phyloP scores from a whole-genome alignment of 2,888 invertebrate genomes.

The Coelinius sp. region DNA sequence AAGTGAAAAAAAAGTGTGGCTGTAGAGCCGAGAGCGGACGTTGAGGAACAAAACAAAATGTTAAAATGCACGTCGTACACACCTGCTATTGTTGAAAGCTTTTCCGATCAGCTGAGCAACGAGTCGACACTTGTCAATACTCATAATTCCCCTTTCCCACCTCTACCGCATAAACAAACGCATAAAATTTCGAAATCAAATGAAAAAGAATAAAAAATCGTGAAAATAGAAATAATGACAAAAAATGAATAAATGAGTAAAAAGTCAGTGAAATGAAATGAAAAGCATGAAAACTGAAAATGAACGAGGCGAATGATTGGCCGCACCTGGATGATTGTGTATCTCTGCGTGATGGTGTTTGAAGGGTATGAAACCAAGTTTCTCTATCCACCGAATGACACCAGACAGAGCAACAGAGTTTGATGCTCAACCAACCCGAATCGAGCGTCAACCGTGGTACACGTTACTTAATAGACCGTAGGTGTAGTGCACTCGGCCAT shows the following conservation, averaged over 20 bases:
- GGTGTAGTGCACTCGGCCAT: conserved; percentile 51
- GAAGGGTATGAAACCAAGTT: conserved; percentile 16
- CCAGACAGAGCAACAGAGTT: conserved; percentile 28
- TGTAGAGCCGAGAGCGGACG: neutral
- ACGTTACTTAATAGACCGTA: conserved; percentile 49
- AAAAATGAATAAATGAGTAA: neutral
- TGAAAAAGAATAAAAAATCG: neutral
- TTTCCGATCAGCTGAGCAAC: conserved; percentile 7
- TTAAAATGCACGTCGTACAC: neutral
- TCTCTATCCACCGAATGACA: conserved; percentile 21
- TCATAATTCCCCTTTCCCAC: neutral
- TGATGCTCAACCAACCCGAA: conserved; percentile 46
- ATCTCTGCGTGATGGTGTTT: conserved; percentile 19
- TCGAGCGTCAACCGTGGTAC: conserved; percentile 37
- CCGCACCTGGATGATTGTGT: conserved; percentile 23
- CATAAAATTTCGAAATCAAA: neutral
- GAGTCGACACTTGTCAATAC: conserved; percentile 5
- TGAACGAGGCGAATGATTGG: neutral
- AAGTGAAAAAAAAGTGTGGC: conserved; percentile 4
- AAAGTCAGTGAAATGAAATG: neutral
- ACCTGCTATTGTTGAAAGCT: conserved; percentile 10
- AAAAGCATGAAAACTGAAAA: conserved; percentile 6
- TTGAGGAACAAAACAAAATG: neutral
- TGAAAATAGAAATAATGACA: neutral
- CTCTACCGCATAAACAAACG: neutral